Evolutionary conservation across 2,113 vertebrate species (phyloP).

Genomic region (Saccopteryx leptura): DNA sequence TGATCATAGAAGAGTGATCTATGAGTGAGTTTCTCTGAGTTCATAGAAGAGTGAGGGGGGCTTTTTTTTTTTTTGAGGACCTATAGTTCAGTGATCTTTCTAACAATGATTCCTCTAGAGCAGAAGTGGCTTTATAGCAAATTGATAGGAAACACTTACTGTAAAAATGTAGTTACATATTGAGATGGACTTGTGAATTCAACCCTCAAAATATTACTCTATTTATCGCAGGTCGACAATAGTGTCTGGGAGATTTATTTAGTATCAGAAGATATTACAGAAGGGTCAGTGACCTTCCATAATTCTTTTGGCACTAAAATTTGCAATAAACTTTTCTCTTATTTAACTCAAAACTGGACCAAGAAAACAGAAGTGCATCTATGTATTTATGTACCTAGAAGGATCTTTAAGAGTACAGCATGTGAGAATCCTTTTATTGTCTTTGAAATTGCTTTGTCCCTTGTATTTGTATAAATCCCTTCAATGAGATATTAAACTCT

Average conservation of each 20-base stretch:
- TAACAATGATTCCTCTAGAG: neutral
- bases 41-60: accelerated
- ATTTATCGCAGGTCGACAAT: neutral
- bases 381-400: neutral
- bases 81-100: neutral
- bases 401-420: neutral
- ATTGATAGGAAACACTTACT: neutral
- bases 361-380: neutral
- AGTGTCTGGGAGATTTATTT: neutral
- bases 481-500: neutral
- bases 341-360: neutral
- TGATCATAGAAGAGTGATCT: no score
- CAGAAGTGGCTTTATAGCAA: neutral
- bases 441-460: neutral
- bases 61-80: neutral
- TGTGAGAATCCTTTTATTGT: neutral
- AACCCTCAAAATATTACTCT: accelerated
- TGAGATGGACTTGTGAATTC: neutral
- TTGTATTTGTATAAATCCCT: neutral
- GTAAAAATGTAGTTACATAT: neutral
- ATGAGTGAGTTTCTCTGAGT: neutral
- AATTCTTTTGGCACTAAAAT: neutral
- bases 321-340: neutral
- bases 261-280: neutral
- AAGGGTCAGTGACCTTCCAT: neutral